phyloP scores from a whole-genome alignment of 2,113 vertebrate genomes.

The Labrus mixtus region DNA sequence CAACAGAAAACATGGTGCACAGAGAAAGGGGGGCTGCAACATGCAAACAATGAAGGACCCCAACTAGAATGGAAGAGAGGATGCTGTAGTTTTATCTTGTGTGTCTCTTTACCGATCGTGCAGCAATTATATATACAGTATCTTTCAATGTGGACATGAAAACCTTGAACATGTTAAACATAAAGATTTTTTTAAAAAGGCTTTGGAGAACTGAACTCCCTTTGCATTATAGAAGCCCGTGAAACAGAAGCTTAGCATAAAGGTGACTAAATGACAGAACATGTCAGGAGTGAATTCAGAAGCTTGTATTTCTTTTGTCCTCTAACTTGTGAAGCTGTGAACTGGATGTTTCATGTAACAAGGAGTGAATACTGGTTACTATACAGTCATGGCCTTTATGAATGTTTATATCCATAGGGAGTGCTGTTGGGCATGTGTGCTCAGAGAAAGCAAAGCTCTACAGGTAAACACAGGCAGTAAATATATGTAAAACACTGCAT shows the following conservation, averaged over 20 bases:
- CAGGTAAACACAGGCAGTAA: conserved; percentile 2
- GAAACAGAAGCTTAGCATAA: neutral
- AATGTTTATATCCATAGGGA: conserved; percentile 6
- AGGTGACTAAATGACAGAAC: neutral
- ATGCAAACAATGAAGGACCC: neutral
- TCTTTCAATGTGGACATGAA: neutral
- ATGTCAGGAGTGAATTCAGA: no score
- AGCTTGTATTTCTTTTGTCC: conserved; percentile 4
- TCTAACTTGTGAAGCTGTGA: neutral
- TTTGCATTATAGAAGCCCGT: neutral
- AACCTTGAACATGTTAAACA: neutral
- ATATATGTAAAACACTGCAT: neutral
- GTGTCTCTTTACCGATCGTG: no score
- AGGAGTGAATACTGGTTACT: conserved; percentile 2
- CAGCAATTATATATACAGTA: neutral
- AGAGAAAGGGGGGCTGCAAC: neutral
- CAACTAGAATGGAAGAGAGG: neutral
- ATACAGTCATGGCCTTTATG: neutral
- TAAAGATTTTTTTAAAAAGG: no score
- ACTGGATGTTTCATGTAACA: conserved; percentile 1
- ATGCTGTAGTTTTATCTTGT: no score
- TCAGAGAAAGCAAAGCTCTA: conserved; percentile 4
- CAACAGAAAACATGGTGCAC: neutral
- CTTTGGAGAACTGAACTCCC: neutral
- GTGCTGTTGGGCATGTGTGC: neutral